Conservation (phyloP, 2,888 invertebrate genomes). For the Plutella xylostella region DNA sequence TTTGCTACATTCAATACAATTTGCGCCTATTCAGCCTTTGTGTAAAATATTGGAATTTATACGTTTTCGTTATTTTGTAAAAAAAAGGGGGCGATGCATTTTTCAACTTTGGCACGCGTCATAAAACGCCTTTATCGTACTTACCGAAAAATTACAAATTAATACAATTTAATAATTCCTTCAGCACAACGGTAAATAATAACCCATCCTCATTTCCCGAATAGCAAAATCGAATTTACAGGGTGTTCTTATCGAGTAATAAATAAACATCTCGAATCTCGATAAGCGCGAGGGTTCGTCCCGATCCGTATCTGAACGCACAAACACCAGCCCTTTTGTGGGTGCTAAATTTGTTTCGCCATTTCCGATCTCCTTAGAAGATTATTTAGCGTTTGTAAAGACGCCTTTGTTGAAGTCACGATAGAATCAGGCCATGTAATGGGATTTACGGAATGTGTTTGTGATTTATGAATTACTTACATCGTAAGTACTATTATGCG, state of each 20-base stretch:
- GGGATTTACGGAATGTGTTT: conserved; percentile 24
- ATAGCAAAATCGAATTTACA: neutral
- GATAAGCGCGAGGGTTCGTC: conserved; percentile 50
- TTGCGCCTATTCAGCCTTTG: conserved; percentile 52
- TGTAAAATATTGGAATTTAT: neutral
- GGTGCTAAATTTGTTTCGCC: conserved; percentile 63
- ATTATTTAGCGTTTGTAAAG: conserved; percentile 59
- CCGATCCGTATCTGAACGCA: conserved; percentile 50
- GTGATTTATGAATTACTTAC: too few species aligned
- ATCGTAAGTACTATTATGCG: too few species aligned
- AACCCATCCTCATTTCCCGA: too few species aligned
- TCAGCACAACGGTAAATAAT: too few species aligned
- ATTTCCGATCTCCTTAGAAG: conserved; percentile 59
- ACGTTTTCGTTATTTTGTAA: neutral
- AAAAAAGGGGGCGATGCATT: too few species aligned
- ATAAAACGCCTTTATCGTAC: too few species aligned
- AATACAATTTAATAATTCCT: too few species aligned
- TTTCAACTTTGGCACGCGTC: too few species aligned
- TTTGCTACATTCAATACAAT: conserved; percentile 48
- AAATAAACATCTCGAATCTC: conserved; percentile 47
- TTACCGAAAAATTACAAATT: too few species aligned
- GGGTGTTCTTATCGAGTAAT: conserved; percentile 9
- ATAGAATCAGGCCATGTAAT: conserved; percentile 7
- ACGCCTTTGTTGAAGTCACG: conserved; percentile 26
- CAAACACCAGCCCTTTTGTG: conserved; percentile 62